Conservation (phyloP, 2,797 vertebrate species). For the Chiroxiphia lanceolata region DNA sequence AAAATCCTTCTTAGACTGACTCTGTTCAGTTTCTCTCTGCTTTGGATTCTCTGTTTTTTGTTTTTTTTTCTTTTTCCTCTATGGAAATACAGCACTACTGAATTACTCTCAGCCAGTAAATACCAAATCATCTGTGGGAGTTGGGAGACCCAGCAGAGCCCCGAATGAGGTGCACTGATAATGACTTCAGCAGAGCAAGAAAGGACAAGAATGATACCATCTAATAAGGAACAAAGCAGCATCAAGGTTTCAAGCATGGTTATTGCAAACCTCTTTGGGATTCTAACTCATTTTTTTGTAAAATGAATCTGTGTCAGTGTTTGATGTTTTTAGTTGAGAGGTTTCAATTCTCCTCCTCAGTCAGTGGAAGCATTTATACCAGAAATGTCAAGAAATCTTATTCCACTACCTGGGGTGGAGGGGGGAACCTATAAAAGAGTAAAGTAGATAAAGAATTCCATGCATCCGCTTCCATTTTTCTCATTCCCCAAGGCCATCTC, state of each 20-base stretch:
- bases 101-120: not conserved
- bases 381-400: not conserved
- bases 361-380: not conserved
- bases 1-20: not conserved
- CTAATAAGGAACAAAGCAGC: not conserved
- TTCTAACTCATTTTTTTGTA: not conserved
- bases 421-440: not conserved
- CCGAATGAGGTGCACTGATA: not conserved
- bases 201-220: not conserved
- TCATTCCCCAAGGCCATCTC: not conserved
- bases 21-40: not conserved
- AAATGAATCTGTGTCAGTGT: not conserved
- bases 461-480: not conserved
- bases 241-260: not conserved
- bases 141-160: not conserved
- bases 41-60: too few relatives aligned
- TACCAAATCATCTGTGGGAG: not conserved
- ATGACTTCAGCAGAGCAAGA: not conserved
- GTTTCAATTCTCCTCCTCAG: not conserved
- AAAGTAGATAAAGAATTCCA: not conserved
- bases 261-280: not conserved
- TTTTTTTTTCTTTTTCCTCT: not conserved
- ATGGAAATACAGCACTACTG: not conserved
- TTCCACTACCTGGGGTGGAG: not conserved
- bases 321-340: not conserved